Conservation (phyloP, 2,113 vertebrate species). For the Erpornis zantholeuca region DNA sequence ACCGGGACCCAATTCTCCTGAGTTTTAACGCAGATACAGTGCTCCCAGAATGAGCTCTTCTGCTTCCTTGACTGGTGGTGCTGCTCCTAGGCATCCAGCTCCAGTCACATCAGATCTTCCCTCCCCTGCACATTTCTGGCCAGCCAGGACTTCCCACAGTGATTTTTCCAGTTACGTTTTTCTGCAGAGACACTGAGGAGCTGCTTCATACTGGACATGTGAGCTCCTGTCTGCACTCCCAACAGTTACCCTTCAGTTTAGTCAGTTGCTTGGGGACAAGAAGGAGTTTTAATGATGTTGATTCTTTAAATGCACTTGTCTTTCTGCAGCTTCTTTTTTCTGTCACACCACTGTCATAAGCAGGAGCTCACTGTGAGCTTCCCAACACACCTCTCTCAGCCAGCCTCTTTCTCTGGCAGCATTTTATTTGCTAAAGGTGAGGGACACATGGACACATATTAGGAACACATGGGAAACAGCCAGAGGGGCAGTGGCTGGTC, state of each 20-base stretch:
- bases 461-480: neutral
- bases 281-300: neutral
- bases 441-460: rapidly evolving
- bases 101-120: rapidly evolving
- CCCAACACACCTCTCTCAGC: neutral
- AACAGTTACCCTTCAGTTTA: neutral
- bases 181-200: neutral
- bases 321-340: neutral
- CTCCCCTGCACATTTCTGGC: neutral
- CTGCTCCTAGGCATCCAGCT: neutral
- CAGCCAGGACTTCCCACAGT: rapidly evolving
- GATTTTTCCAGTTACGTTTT: neutral
- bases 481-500: neutral
- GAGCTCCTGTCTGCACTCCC: neutral
- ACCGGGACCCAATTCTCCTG: rapidly evolving
- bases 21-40: neutral
- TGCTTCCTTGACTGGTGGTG: neutral
- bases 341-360: neutral
- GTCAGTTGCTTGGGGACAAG: neutral
- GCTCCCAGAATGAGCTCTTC: neutral
- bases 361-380: neutral
- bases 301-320: neutral
- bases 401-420: neutral
- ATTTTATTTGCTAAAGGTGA: neutral
- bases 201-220: rapidly evolving